Evolutionary conservation across 2,113 vertebrate genomes (phyloP).

Genomic region (Camelus bactrianus): DNA sequence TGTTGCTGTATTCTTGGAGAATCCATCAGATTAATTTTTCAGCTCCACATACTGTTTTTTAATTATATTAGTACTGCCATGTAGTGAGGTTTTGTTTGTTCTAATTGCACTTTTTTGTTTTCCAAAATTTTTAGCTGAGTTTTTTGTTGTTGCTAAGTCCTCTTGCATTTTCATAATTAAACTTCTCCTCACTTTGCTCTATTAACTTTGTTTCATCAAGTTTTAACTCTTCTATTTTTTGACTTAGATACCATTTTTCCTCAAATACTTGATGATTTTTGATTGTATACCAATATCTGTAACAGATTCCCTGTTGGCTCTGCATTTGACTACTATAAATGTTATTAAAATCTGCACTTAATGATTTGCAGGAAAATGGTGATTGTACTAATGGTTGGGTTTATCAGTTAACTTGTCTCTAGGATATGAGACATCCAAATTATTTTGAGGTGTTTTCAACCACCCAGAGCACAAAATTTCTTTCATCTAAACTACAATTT

Average conservation of each 20-base stretch:
- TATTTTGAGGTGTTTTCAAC: background rate
- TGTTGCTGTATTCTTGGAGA: background rate
- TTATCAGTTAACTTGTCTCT: background rate
- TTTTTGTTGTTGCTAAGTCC: background rate
- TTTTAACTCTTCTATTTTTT: background rate
- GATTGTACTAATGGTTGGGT: background rate
- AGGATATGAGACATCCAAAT: background rate
- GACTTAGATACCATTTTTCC: background rate
- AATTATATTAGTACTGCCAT: background rate
- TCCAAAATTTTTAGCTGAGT: background rate
- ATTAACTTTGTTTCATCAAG: background rate
- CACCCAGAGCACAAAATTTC: background rate
- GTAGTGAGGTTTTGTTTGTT: background rate
- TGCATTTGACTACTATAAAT: background rate
- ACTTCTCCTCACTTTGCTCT: background rate
- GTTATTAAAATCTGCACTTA: background rate
- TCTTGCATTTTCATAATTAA: background rate
- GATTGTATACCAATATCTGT: background rate
- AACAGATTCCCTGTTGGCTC: background rate
- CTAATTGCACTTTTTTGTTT: background rate
- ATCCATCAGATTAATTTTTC: background rate
- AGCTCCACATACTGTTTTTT: background rate
- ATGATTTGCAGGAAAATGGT: background rate
- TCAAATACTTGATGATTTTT: background rate
- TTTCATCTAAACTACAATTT: background rate